Conservation (phyloP, 2,113 vertebrate genomes). For the Epinephelus fuscoguttatus region DNA sequence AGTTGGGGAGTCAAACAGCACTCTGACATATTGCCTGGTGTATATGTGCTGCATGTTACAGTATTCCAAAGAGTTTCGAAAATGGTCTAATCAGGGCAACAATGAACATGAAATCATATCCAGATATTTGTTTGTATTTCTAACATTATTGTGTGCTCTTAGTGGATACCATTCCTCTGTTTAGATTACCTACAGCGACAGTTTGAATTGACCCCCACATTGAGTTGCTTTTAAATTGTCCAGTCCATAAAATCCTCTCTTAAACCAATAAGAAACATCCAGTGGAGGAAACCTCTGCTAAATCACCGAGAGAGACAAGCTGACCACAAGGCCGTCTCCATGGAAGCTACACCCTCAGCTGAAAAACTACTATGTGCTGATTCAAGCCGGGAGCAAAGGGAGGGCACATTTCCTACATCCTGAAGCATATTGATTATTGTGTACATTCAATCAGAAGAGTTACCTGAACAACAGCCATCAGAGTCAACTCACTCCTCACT, state of each 20-base stretch:
- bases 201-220: conserved; percentile 45
- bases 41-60: not conserved
- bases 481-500: not conserved
- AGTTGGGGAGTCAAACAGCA: conserved; percentile 18
- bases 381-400: conserved; percentile 52
- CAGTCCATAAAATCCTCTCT: conserved; percentile 71
- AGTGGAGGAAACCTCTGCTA: conserved; percentile 65
- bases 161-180: not conserved
- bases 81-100: not conserved
- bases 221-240: conserved; percentile 55
- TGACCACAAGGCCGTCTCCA: conserved; percentile 73
- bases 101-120: not conserved
- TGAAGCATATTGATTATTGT: conserved; percentile 41
- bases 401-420: conserved; percentile 51
- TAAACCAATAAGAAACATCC: conserved; percentile 71
- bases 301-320: conserved; percentile 71
- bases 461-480: conserved; percentile 13
- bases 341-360: conserved; percentile 71
- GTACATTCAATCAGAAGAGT: conserved; percentile 18
- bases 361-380: conserved; percentile 81
- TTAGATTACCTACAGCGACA: conserved; percentile 40
- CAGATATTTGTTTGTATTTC: conserved; percentile 3
- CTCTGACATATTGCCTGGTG: conserved; percentile 1
- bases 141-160: too few species aligned
- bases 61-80: not conserved